These are phyloP conservation scores for Phortica okadai DNA, from an alignment of 2,888 invertebrate species.

Conservation along the genomic window DNA sequence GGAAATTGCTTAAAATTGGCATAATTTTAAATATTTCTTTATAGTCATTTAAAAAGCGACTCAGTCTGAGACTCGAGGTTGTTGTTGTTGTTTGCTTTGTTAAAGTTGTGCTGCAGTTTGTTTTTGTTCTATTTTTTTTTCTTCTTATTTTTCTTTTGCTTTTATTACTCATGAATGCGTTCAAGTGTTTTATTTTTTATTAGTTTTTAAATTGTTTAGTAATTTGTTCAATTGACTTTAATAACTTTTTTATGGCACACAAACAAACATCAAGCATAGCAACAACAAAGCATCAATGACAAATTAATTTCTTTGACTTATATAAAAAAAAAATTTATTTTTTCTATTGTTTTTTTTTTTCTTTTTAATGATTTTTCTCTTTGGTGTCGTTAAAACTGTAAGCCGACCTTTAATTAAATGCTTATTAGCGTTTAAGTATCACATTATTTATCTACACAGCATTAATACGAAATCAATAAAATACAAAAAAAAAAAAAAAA, in stretches of 20 bases:
- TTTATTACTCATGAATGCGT: constrained; percentile 7
- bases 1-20: constrained; percentile 23
- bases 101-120: not conserved
- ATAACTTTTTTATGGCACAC: constrained; percentile 11
- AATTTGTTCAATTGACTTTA: constrained; percentile 32
- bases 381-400: not conserved
- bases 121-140: not conserved
- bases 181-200: constrained; percentile 11
- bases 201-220: constrained; percentile 18
- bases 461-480: not conserved
- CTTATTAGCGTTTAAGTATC: not conserved
- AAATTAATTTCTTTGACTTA: not conserved
- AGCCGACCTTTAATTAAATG: not conserved
- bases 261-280: not conserved
- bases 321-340: not conserved
- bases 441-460: not conserved
- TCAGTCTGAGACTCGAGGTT: not conserved
- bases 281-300: not conserved
- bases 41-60: not conserved
- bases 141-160: constrained; percentile 13
- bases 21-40: constrained; percentile 9
- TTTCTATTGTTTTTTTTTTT: not conserved
- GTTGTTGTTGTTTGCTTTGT: not conserved
- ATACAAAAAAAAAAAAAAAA: not conserved
- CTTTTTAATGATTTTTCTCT: not conserved